A percentile compares a stretch with the other conserved stretches of the same genome.
phyloP scores from a whole-genome alignment of 2,797 vertebrate genomes.

The Galagoides demidoff region DNA sequence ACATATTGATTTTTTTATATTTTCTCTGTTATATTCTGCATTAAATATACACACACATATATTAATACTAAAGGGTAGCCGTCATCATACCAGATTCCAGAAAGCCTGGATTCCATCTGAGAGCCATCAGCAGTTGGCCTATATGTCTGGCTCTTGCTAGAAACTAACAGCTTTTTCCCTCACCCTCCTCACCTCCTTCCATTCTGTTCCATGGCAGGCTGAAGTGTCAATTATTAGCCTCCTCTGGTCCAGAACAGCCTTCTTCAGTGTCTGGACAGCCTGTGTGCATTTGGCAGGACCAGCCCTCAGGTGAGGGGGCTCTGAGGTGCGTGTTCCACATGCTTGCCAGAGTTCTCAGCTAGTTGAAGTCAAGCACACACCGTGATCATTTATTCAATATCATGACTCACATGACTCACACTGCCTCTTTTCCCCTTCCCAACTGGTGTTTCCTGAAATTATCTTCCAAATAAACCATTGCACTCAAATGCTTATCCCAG shows the following conservation, averaged over 20 bases:
- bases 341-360: background rate
- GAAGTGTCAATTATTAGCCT: background rate
- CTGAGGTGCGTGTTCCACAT: too few species aligned
- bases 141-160: background rate
- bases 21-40: background rate
- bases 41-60: background rate
- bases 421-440: background rate
- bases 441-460: background rate
- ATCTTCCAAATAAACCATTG: background rate
- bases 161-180: background rate
- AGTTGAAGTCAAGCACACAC: background rate
- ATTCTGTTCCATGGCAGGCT: background rate
- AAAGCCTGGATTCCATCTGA: background rate
- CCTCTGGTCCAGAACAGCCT: background rate
- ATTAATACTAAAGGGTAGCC: background rate
- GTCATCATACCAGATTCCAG: background rate
- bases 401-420: rapidly evolving
- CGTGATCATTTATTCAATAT: background rate
- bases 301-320: background rate
- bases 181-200: background rate
- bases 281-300: background rate
- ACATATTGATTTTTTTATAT: background rate
- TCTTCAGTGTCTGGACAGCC: background rate
- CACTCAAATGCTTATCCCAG: background rate
- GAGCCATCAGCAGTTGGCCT: background rate